Conservation (phyloP, 2,113 vertebrate genomes). For the Bubo blakistoni region DNA sequence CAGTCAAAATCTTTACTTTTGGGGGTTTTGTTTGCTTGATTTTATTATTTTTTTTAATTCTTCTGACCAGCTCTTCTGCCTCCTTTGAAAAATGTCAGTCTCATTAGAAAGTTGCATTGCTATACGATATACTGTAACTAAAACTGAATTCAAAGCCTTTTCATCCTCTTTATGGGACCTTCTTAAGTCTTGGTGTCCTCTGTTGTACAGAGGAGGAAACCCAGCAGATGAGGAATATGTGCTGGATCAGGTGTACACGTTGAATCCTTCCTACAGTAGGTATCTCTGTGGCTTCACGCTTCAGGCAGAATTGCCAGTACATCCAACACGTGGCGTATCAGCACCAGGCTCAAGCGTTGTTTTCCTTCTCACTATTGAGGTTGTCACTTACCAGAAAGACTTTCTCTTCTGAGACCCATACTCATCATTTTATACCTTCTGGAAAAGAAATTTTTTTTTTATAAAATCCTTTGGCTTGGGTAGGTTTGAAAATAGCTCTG, state of each 20-base stretch:
- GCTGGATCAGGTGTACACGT: background rate
- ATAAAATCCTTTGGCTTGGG: background rate
- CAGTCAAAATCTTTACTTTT: background rate
- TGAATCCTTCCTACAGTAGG: background rate
- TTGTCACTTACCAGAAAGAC: background rate
- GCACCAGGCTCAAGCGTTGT: background rate
- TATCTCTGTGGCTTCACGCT: background rate
- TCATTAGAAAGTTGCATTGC: background rate
- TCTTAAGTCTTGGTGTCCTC: background rate
- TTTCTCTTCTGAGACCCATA: background rate
- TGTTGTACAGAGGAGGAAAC: too few relatives aligned
- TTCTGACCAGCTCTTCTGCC: background rate
- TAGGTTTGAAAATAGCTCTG: background rate
- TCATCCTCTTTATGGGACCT: background rate
- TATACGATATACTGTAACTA: background rate
- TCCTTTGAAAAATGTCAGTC: background rate
- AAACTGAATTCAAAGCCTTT: background rate
- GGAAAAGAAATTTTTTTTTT: background rate
- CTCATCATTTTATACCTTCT: background rate
- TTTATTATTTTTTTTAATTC: background rate
- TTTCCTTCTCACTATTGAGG: background rate
- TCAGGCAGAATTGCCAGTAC: background rate
- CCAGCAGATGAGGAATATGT: background rate
- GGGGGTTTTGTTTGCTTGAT: background rate
- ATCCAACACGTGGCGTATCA: accelerated